Conservation (phyloP, 2,797 vertebrate genomes). For the Molossus molossus region DNA sequence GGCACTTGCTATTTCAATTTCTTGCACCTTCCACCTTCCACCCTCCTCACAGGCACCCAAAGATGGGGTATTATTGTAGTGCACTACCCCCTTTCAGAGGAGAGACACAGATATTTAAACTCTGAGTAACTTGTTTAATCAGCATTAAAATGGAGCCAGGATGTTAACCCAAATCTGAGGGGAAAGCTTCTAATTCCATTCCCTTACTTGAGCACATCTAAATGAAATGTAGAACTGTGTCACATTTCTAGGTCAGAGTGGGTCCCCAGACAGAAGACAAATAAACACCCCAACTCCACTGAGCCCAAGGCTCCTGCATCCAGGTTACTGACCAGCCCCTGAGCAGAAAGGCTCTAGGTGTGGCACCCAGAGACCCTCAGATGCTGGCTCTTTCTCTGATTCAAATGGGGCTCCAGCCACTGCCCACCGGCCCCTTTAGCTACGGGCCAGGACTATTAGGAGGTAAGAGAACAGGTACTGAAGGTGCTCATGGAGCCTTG, state of each 20-base stretch:
- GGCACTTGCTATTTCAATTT: background rate
- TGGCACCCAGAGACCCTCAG: background rate
- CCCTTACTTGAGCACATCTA: background rate
- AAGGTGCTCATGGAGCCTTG: background rate
- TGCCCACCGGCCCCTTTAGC: background rate
- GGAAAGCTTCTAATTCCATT: background rate
- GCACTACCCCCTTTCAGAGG: background rate
- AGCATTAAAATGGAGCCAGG: slow-evolving; percentile 10
- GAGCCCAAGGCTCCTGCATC: background rate
- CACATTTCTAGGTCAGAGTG: slow-evolving; percentile 75
- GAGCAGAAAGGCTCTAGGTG: background rate
- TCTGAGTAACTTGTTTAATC: background rate
- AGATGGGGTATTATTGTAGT: background rate
- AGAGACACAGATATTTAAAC: background rate
- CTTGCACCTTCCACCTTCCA: background rate
- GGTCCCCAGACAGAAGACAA: slow-evolving; percentile 15
- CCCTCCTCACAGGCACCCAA: background rate
- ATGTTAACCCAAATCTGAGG: background rate
- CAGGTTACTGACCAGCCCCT: background rate
- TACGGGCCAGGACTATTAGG: background rate
- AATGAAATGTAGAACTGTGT: slow-evolving; percentile 66
- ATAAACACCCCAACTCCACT: background rate
- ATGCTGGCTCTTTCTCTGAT: slow-evolving; percentile 48
- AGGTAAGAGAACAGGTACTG: background rate
- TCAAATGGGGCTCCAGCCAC: slow-evolving; percentile 18